Evolutionary conservation across 2,113 vertebrate species (phyloP), one percentile per base, ranked within the genome.

Genomic region (Cyphomyrus plagiostoma): DNA sequence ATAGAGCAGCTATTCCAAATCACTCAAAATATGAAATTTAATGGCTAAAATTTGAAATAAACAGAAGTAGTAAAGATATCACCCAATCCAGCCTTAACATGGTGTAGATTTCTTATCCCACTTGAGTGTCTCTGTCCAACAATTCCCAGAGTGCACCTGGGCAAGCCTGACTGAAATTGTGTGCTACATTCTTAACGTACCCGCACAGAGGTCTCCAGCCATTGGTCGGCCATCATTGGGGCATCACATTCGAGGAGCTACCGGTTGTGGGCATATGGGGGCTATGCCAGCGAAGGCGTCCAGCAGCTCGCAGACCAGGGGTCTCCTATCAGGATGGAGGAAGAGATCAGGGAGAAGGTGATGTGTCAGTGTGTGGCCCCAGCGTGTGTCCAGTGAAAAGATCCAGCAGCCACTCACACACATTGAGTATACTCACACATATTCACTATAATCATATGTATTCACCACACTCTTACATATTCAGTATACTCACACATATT

Each of bases 301-400:
- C 97, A 97, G 3, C 98, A 99, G 92, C 98, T 99, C 0, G 98
- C 98, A 7, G 98, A 99, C 90, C 89, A 98, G 91, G 98, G 98
- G 0, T 99, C 98, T 6, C 98, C 98, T 0, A 97, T 99, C 66
- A 99, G 98, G 95, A 98, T 99, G 98, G 98, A 99, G 91, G 98
- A 98, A 94, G 97, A 99, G 95, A 99, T 99, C 92, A 96, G 98
- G 26, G 97, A 98, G 88, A 98, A 98, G 95, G 98, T 99, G 96
- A 91, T 94, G 8, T 87, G 23, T 42, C 4, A 26, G 13, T 10
- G 6, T 42, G 70, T 26, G 3, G 77, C 21, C 3, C 15, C 15
- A 17, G 26, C 30, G 13, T 35, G 26, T 48, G 17, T 1, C 4
- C 5, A 10, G 39, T 8, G 35, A 23, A 46, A 82, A 82, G 77